A percentile compares a stretch with the other conserved stretches of the same genome.
phyloP scores from a whole-genome alignment of 2,797 vertebrate species.

The Mormyrus hasselquistii region DNA sequence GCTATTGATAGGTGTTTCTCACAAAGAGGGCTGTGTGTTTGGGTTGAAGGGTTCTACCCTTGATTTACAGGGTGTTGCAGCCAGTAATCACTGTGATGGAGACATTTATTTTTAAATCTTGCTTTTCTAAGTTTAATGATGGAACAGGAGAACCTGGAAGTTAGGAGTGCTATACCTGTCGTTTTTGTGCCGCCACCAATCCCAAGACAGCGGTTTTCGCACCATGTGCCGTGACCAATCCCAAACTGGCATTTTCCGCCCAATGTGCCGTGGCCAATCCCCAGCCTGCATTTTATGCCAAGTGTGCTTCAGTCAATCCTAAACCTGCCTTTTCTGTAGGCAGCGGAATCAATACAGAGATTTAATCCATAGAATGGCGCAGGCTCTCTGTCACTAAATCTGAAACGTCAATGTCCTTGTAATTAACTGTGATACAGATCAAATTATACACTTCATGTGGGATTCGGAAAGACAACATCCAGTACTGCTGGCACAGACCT shows the following conservation, averaged over 20 bases:
- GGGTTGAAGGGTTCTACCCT: background rate
- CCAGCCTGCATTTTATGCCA: background rate
- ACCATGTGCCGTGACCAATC: background rate
- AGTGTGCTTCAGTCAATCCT: background rate
- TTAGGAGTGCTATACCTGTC: background rate
- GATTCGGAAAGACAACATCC: background rate
- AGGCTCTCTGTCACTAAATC: constrained; percentile 44
- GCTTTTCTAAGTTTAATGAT: constrained; percentile 13
- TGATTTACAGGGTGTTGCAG: background rate
- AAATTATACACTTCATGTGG: constrained; percentile 16
- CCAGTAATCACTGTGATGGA: background rate
- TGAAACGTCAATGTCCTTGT: constrained; percentile 53
- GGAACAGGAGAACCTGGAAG: background rate
- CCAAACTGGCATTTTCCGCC: background rate
- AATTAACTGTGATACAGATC: constrained; percentile 29
- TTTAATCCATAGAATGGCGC: constrained; percentile 18
- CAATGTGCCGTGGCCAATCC: background rate
- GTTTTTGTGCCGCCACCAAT: background rate
- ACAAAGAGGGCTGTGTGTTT: background rate
- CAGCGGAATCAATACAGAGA: constrained; percentile 24
- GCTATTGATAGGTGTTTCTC: background rate
- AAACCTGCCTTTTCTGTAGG: background rate
- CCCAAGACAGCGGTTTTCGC: background rate
- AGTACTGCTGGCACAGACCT: background rate
- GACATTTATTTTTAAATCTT: background rate